A percentile compares a stretch with the other conserved stretches of the same genome.
phyloP scores from a whole-genome alignment of 2,113 vertebrate species.

The Furnarius figulus region DNA sequence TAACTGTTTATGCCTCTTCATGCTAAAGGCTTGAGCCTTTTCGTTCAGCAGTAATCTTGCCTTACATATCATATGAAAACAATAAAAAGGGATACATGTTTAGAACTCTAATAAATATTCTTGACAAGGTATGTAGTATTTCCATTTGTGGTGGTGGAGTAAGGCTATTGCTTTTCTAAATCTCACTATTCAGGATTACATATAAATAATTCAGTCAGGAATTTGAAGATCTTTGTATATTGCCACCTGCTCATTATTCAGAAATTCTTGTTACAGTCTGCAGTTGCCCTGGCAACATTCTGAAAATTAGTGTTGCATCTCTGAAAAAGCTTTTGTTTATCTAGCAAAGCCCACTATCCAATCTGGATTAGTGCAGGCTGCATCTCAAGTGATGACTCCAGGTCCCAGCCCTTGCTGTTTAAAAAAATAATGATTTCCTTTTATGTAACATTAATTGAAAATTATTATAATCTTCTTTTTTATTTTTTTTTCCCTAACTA shows the following conservation, averaged over 20 bases:
- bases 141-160: background rate
- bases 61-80: background rate
- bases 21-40: background rate
- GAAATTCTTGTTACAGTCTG: conserved; percentile 47
- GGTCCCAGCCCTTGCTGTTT: background rate
- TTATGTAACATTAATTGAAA: background rate
- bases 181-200: background rate
- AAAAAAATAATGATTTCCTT: background rate
- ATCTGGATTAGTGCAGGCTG: background rate
- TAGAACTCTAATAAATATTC: conserved; percentile 7
- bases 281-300: conserved; percentile 62
- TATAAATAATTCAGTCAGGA: conserved; percentile 50
- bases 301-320: conserved; percentile 52
- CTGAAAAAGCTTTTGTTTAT: conserved; percentile 54
- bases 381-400: background rate
- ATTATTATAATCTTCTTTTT: background rate
- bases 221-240: background rate
- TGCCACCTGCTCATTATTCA: conserved; percentile 63
- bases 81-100: background rate
- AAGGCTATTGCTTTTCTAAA: conserved; percentile 25
- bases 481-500: background rate
- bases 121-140: background rate
- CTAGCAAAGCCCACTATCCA: background rate
- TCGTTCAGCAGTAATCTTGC: background rate
- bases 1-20: background rate